Conservation (phyloP, 30 jellyfish, hydroid and myxozoan genomes). For the Hydractinia symbiolongicarpus region DNA sequence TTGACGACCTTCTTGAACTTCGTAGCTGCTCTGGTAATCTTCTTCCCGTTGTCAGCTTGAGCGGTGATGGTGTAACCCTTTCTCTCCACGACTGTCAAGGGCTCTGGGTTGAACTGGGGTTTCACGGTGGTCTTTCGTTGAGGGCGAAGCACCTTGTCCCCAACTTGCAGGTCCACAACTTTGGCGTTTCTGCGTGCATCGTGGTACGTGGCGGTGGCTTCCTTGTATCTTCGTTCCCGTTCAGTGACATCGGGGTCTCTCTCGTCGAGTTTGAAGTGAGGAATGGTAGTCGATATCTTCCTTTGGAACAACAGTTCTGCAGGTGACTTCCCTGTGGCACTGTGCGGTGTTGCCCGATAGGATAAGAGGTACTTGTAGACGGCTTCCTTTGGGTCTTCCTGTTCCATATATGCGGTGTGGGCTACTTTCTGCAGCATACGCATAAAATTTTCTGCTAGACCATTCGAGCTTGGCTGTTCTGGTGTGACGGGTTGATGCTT, state of each 20-base stretch:
- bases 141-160: conserved; percentile 12
- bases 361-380: conserved; percentile 18
- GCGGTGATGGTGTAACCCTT: conserved; percentile 7
- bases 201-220: too few relatives aligned
- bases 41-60: neutral
- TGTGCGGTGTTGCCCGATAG: conserved; percentile 33
- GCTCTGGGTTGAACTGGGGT: neutral
- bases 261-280: too few relatives aligned
- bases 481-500: conserved; percentile 20
- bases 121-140: conserved; percentile 9
- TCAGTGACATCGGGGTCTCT: too few relatives aligned
- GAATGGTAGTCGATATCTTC: too few relatives aligned
- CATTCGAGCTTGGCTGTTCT: conserved; percentile 31
- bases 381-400: conserved; percentile 34
- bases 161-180: neutral
- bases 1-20: neutral
- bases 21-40: neutral
- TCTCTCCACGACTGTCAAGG: conserved; percentile 1
- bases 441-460: conserved; percentile 33
- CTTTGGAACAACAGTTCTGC: too few relatives aligned
- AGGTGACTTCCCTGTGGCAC: conserved; percentile 20
- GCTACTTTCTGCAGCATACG: too few relatives aligned
- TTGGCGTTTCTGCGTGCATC: neutral
- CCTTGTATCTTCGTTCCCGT: too few relatives aligned
- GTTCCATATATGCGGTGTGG: conserved; percentile 32